Base-by-base conservation (phyloP, 2,888 invertebrate genomes). In the Drosophila meridiana region DNA sequence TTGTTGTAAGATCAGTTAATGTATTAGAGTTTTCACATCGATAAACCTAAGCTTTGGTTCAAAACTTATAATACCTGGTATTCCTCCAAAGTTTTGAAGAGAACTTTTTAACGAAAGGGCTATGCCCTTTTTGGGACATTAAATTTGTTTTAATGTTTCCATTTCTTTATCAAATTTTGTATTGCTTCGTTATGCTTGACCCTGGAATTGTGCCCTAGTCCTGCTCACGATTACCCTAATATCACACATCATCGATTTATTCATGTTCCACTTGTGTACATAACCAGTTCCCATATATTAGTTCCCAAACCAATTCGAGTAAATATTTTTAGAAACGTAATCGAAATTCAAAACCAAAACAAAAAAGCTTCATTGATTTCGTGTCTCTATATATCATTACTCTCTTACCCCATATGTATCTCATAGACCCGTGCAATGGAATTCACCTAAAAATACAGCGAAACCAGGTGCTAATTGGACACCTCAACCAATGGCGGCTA, bases 401-500 rank as follows among this genome's bases (percentile, higher is more conserved):
- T 87, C 87, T 87, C 82, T 85, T 86, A 86, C 87, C 82, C 83
- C 90, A 91, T 90, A 56, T 56, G 55, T 55, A 55, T 28, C 86
- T 87, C 91, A 83, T 91, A 97, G 97, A 94, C 96, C 97, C 91
- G 96, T 97, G 94, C 97, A 97, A 94, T 97, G 97, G 97, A 97
- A 96, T 93, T 97, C 97, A 73, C 97, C 97, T 78, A 97, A 97
- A 94, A 97, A 96, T 93, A 95, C 96, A 71, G 96, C 96, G 80
- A 97, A 97, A 94, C 95, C 96, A 45, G 96, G 96, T 83, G 94
- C 94, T 90, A 95, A 96, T 81, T 97, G 97, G 97, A 96, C 95
- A 85, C 97, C 97, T 76, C 97, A 97, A 93, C 97, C 97, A 45
- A 97, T 97, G 96, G 97, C 97, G 87, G 97, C 97, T 71, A 97